Base-by-base conservation (phyloP, 2,797 vertebrate species). In the Rhabdomys pumilio region DNA sequence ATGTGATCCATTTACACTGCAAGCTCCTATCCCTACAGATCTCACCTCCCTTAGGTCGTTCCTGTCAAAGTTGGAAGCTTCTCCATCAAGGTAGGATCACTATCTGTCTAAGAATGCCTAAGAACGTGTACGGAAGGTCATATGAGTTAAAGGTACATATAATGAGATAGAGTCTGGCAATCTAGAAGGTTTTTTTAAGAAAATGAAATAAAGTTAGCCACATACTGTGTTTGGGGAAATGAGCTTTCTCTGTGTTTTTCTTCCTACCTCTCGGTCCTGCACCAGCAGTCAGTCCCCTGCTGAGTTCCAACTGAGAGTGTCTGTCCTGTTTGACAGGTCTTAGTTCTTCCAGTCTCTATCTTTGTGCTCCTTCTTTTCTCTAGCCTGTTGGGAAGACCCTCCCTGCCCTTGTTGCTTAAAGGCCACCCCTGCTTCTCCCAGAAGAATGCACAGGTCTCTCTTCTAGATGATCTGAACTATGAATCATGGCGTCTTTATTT, bases 261-360 rank as follows among this genome's bases (percentile, higher is more conserved):
- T 86, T 55, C 9, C 34, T 57, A 17, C 38, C 63, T 76, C 6
- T 85, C 47, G 0, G 0, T 41, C 47, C 50, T 12, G 34, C 7
- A 7, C 34, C 67, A 20, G 10, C 15, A 8, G n/a, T 12, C 41
- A 67, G 61, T 34, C 44, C 61, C 41, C 11, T 85, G 20, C 29
- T 67, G 82, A 22, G 61, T 29, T 26, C 59, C 31, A 10, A 4
- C 2, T 50, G 53, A 5, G 19, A 19, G 22, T 57, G 29, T 41
- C 91, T 6, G 0, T 14, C 53, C 53, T 50, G 10, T 12, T 44
- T 29, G 11, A 2, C 3, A n/a, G 0, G 1, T 1, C 44, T 73
- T 1, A 6, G 10, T 59, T 59, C 15, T 4, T 22, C 6, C 12
- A 59, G 47, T 69, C 14, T 86, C 44, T 5, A 31, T 57, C 15